Base-by-base conservation (phyloP, 2,113 vertebrate genomes). In the Coturnix japonica region DNA sequence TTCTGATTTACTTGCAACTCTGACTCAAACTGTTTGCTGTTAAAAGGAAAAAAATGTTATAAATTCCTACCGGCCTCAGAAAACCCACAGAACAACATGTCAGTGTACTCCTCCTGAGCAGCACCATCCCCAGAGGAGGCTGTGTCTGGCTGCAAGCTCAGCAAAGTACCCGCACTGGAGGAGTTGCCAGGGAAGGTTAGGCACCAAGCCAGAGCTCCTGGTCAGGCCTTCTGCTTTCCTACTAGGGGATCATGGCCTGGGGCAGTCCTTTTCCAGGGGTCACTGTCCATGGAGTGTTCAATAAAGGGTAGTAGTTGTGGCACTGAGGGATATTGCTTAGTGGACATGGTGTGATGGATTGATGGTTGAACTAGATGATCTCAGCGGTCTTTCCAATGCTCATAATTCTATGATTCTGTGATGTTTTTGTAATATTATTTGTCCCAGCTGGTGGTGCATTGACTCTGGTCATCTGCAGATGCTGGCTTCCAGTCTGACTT, bases 101-200 rank as follows among this genome's bases (percentile, higher is more conserved):
- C 74, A n/a, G 46, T 81, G 28, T 59, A 4, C 37, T 82, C 70
- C 21, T 56, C 39, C 53, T 49, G 31, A 43, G 71, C 74, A 81
- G 73, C 4, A 78, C 1, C 88, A 81, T 47, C 72, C 64, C 75
- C 70, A 20, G 69, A 67, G 85, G 90, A 88, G 88, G 92, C 92
- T 2, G 1, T 79, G 70, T 84, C 49, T 53, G 49, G 87, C 82
- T 85, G 90, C 54, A 30, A 82, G 82, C 87, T 83, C 69, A 88
- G 76, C 81, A 70, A 85, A 90, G 64, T 2, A 17, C 71, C 60
- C 25, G 67, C 75, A 1, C 31, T 49, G 22, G 9, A 5, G 67
- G 64, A 91, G 69, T 80, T 94, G 91, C 88, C 80, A 65, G 82
- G 93, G 69, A 56, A 81, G n/a, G 69, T 85, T 18, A 69, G 95